Conservation (phyloP, 64 coral and sea anemone species). For the Dendronephthya gigantea region DNA sequence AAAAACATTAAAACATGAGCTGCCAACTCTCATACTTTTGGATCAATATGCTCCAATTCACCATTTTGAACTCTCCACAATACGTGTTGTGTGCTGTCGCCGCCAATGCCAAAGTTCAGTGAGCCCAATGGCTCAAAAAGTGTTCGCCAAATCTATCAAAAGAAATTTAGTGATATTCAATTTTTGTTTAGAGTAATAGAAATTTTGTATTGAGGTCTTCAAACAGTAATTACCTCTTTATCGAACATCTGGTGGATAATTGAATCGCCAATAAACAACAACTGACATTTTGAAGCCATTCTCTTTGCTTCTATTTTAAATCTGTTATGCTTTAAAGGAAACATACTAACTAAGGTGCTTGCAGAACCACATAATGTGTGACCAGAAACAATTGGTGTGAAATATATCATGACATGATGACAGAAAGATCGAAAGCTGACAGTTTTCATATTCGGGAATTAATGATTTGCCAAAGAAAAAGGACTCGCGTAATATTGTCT, state of each 20-base stretch:
- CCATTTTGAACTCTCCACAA: constrained; percentile 93
- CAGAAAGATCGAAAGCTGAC: too few relatives aligned
- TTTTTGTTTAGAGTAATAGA: too few relatives aligned
- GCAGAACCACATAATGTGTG: neutral
- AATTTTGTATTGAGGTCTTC: too few relatives aligned
- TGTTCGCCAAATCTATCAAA: constrained; percentile 43
- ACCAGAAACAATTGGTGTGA: too few relatives aligned
- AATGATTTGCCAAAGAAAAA: too few relatives aligned
- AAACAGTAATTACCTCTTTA: constrained; percentile 42
- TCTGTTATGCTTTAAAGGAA: constrained; percentile 63
- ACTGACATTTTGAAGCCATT: constrained; percentile 41
- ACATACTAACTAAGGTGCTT: neutral
- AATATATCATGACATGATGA: too few relatives aligned
- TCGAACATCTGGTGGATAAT: constrained; percentile 62
- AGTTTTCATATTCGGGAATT: too few relatives aligned
- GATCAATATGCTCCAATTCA: constrained; percentile 51
- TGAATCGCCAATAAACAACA: constrained; percentile 90
- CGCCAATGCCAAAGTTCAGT: constrained; percentile 85
- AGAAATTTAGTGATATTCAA: neutral
- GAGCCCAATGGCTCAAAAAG: constrained; percentile 62
- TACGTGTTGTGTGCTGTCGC: constrained; percentile 61
- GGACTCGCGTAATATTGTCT: too few relatives aligned
- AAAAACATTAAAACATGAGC: neutral
- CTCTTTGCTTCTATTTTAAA: constrained; percentile 53
- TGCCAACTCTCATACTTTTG: constrained; percentile 39